phyloP scores from a whole-genome alignment of 2,888 invertebrate species.

The Rapana venosa region DNA sequence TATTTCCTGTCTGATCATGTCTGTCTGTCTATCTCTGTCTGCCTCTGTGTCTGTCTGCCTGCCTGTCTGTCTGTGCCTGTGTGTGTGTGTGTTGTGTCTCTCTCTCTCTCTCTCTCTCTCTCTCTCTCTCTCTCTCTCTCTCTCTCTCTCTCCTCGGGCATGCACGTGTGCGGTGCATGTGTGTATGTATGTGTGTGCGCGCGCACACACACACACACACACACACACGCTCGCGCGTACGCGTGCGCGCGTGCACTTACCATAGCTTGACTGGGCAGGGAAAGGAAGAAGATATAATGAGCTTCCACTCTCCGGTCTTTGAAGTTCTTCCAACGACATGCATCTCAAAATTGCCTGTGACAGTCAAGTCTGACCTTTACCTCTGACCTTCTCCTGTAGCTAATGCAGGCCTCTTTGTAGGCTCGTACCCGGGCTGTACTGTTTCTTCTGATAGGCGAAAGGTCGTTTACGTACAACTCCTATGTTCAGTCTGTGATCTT shows the following conservation, averaged over 20 bases:
- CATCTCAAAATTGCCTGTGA: too few species aligned
- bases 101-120: neutral
- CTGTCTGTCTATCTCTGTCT: neutral
- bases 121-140: conserved; percentile 10
- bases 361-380: too few species aligned
- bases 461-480: too few species aligned
- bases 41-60: neutral
- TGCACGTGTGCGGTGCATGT: neutral
- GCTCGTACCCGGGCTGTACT: too few species aligned
- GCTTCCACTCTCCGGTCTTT: neutral
- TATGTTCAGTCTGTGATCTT: too few species aligned
- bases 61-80: neutral
- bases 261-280: neutral
- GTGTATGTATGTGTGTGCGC: neutral
- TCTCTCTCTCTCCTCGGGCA: neutral
- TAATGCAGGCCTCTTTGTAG: too few species aligned
- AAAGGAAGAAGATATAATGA: neutral
- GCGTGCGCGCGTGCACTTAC: neutral
- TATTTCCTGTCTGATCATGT: neutral
- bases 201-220: neutral
- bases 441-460: too few species aligned
- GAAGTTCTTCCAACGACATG: neutral
- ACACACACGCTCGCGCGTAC: neutral
- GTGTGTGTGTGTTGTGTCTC: too few species aligned
- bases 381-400: too few species aligned